Evolutionary conservation across 2,113 vertebrate species (phyloP).

Genomic region (Symphodus melops): DNA sequence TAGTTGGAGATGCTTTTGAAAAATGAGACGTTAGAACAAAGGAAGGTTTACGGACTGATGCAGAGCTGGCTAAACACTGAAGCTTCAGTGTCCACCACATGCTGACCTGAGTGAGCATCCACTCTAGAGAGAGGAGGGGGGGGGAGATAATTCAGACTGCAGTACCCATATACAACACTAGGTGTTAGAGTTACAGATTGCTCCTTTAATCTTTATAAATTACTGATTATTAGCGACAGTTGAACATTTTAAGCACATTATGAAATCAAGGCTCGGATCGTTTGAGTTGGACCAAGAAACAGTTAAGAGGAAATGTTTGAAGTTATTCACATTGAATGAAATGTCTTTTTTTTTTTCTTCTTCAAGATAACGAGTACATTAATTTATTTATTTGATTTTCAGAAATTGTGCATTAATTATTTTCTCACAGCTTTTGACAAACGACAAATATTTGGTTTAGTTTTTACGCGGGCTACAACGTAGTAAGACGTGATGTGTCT

Average conservation of each 20-base stretch:
- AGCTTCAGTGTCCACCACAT: too few species aligned
- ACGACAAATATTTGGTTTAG: not conserved
- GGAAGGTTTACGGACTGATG: too few species aligned
- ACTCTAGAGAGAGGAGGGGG: too few species aligned
- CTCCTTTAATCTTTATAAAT: not conserved
- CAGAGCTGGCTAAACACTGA: too few species aligned
- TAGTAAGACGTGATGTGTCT: not conserved
- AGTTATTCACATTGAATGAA: too few species aligned
- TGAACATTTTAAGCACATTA: constrained; percentile 12
- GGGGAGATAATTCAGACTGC: too few species aligned
- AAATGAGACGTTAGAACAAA: too few species aligned
- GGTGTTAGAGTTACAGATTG: too few species aligned
- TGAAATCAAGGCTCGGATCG: not conserved
- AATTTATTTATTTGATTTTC: not conserved
- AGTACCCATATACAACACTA: too few species aligned
- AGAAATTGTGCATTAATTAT: not conserved
- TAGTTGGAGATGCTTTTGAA: too few species aligned
- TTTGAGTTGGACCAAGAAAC: not conserved
- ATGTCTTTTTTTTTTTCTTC: not conserved
- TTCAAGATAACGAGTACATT: not conserved
- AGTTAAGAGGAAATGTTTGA: too few species aligned
- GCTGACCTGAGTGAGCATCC: too few species aligned
- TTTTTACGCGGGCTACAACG: not conserved
- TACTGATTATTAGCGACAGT: not conserved
- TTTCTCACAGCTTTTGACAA: not conserved